Base-by-base conservation (phyloP, 1,140 invertebrate genomes). In the Parasteatoda tepidariorum region DNA sequence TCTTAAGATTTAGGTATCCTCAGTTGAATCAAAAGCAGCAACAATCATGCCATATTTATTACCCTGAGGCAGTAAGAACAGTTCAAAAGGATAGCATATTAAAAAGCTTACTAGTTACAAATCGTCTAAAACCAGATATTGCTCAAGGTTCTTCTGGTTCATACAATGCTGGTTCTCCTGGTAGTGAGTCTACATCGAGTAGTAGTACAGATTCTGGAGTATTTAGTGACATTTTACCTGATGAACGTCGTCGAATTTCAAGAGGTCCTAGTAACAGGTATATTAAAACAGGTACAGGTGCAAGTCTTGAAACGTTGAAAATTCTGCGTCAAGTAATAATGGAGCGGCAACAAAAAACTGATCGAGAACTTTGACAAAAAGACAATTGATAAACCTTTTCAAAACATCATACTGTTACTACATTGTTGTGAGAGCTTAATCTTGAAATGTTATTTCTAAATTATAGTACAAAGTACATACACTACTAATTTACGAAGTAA, bases 181-280 rank as follows among this genome's bases (percentile, higher is more conserved):
- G 73, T 4, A 75, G 73, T 28, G 73, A 75, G n/a, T 75, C 73
- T 15, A 62, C 73, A 61, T 75, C 73, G 13, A 75, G 73, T 62
- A 59, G 73, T 11, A 75, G 73, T n/a, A 75, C 73, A 41, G 73
- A 75, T 41, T 75, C 73, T 0, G 73, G 73, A 38, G 73, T 75
- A 24, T 75, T 75, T 26, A 75, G 73, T 28, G 73, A 75, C 33
- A 62, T 11, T n/a, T 18, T 62, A 22, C 24, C 59, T 11, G 73
- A 75, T 41, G 73, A 75, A n/a, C 18, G 73, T 3, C 11, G 73
- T 62, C 11, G 73, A 62, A 7, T 75, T 13, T 18, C 57, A 24
- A 34, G 73, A 30, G 73, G 61, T 2, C 22, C 62, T 18, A 75
- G 73, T 28, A 59, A 59, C 22, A 62, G 73, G 34, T 59, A 75